A percentile compares a stretch with the other conserved stretches of the same genome.
Evolutionary conservation across 2,888 invertebrate species (phyloP).

Genomic region (Scaptomyza flava): DNA sequence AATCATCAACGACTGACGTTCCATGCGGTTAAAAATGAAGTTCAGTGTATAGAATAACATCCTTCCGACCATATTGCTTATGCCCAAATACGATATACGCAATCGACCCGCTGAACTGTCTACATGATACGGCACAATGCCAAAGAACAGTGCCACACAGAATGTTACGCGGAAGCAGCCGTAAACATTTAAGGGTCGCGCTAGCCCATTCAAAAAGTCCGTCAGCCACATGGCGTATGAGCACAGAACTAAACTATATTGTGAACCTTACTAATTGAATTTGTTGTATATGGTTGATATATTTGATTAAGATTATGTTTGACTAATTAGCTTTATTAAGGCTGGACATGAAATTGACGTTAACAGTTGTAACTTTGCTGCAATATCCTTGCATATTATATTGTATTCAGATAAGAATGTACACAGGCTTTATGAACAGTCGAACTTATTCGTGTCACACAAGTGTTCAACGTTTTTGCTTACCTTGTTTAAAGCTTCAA

Average conservation of each 20-base stretch:
- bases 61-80: conserved; percentile 54
- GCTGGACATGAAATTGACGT: not conserved
- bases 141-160: conserved; percentile 56
- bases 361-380: not conserved
- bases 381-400: not conserved
- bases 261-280: not conserved
- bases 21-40: conserved; percentile 40
- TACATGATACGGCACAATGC: conserved; percentile 71
- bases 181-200: conserved; percentile 71
- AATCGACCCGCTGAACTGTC: conserved; percentile 24
- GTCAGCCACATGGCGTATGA: conserved; percentile 57
- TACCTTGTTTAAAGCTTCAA: conserved; percentile 80
- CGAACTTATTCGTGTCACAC: too few species aligned
- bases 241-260: conserved; percentile 1
- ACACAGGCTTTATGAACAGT: not conserved
- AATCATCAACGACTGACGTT: conserved; percentile 60
- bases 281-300: not conserved
- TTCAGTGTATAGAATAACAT: conserved; percentile 49
- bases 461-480: conserved; percentile 14
- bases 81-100: conserved; percentile 50
- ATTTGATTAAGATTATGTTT: conserved; percentile 13
- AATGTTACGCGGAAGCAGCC: conserved; percentile 68
- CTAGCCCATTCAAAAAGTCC: conserved; percentile 39
- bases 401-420: not conserved
- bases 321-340: conserved; percentile 18